A percentile compares a stretch with the other conserved stretches of the same genome.
These are phyloP conservation scores for Rhopalosiphum nymphaeae DNA, from an alignment of 2,888 invertebrate species.

Conservation along the genomic window DNA sequence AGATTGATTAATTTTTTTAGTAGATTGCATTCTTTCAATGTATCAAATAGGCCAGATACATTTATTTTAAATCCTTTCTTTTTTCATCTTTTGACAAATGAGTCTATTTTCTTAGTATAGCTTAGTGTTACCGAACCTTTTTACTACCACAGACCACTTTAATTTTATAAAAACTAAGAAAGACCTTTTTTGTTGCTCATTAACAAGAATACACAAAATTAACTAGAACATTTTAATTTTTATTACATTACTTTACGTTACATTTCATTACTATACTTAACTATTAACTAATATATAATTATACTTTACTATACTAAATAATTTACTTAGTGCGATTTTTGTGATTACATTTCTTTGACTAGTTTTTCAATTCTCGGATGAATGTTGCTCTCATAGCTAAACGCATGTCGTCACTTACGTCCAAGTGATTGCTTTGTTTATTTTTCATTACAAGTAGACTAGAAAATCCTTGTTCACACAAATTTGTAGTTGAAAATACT, in stretches of 20 bases:
- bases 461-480: slow-evolving; percentile 61
- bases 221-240: no score
- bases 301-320: no score
- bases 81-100: neutral
- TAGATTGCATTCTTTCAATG: neutral
- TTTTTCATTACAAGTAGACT: slow-evolving; percentile 55
- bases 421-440: slow-evolving; percentile 41
- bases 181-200: no score
- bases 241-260: no score
- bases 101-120: neutral
- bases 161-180: no score
- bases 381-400: neutral
- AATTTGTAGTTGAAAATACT: slow-evolving; percentile 54
- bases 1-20: neutral
- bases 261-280: no score
- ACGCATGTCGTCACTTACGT: slow-evolving; percentile 43
- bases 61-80: neutral
- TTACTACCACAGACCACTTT: no score
- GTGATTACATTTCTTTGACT: slow-evolving; percentile 50
- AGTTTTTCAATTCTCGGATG: slow-evolving; percentile 14
- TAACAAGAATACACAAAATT: no score
- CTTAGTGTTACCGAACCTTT: neutral
- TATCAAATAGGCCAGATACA: neutral
- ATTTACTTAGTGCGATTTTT: slow-evolving; percentile 33
- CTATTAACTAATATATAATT: no score